Evolutionary conservation across 1,140 invertebrate species (phyloP).

Genomic region (Thereuonema tuberculata): DNA sequence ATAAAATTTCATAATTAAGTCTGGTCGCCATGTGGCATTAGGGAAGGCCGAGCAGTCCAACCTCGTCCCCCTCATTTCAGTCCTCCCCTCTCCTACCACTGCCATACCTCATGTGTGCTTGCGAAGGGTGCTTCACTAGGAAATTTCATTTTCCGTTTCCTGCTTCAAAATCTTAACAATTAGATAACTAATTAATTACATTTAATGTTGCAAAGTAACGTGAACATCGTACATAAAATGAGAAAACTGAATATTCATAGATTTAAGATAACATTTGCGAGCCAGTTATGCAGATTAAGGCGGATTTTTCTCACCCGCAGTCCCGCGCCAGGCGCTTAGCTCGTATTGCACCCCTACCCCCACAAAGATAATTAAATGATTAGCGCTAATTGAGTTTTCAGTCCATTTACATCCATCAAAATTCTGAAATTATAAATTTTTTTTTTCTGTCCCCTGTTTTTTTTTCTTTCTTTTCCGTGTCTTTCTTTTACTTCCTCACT

Average conservation of each 20-base stretch:
- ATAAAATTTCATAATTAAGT: too few species aligned
- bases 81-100: background rate
- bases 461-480: conserved; percentile 15
- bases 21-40: too few species aligned
- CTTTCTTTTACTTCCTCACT: background rate
- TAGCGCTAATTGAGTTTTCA: conserved; percentile 13
- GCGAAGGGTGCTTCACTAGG: too few species aligned
- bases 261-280: conserved; percentile 13
- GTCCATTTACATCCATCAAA: conserved; percentile 13
- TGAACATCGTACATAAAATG: too few species aligned
- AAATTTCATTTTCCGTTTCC: conserved; percentile 10
- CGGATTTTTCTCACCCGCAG: too few species aligned
- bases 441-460: background rate
- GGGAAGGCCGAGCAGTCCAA: too few species aligned
- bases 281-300: conserved; percentile 13
- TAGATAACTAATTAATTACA: conserved; percentile 15
- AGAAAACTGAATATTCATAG: conserved; percentile 13
- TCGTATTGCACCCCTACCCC: background rate
- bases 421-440: background rate
- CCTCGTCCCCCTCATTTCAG: background rate
- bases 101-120: too few species aligned
- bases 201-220: conserved; percentile 10
- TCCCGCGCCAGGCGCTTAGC: background rate
- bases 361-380: conserved; percentile 14
- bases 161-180: conserved; percentile 10